Percentiles rank a stretch among this genome's conserved stretches.
Evolutionary conservation across 2,888 invertebrate species (phyloP).

Genomic region (Mythimna lalbum): DNA sequence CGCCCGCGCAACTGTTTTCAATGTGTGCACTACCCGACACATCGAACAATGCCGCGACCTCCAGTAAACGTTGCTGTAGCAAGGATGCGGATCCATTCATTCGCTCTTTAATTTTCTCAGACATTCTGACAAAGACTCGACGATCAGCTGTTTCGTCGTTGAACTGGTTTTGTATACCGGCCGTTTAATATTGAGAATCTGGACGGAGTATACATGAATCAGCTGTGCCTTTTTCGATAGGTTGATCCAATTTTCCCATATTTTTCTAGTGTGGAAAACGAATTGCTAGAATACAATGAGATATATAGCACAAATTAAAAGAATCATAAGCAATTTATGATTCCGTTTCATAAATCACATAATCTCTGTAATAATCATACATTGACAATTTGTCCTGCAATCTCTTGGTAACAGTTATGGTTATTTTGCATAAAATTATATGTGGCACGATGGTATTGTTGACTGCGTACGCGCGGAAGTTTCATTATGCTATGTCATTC

Average conservation of each 20-base stretch:
- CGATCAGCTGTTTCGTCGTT: constrained; percentile 68
- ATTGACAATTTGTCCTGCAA: constrained; percentile 37
- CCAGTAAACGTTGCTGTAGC: constrained; percentile 64
- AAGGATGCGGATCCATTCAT: constrained; percentile 63
- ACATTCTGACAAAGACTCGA: constrained; percentile 53
- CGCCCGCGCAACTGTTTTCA: constrained; percentile 66
- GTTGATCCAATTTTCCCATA: background rate
- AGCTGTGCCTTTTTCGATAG: constrained; percentile 19
- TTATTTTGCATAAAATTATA: constrained; percentile 69
- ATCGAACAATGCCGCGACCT: constrained; percentile 78
- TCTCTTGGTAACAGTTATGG: constrained; percentile 50
- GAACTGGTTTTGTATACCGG: constrained; percentile 63
- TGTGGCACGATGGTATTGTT: constrained; percentile 68
- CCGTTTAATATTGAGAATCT: constrained; percentile 37
- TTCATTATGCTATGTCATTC: constrained; percentile 77
- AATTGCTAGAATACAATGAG: background rate
- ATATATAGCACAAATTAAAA: background rate
- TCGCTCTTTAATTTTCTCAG: constrained; percentile 60
- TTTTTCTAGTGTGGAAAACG: background rate
- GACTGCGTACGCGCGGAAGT: constrained; percentile 74
- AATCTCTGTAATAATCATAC: constrained; percentile 14
- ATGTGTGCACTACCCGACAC: constrained; percentile 77
- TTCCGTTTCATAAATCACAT: background rate
- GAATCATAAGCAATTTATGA: constrained; percentile 1
- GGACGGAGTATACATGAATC: constrained; percentile 22